Evolutionary conservation across 2,113 vertebrate species (phyloP).

Genomic region (Fregetta grallaria): DNA sequence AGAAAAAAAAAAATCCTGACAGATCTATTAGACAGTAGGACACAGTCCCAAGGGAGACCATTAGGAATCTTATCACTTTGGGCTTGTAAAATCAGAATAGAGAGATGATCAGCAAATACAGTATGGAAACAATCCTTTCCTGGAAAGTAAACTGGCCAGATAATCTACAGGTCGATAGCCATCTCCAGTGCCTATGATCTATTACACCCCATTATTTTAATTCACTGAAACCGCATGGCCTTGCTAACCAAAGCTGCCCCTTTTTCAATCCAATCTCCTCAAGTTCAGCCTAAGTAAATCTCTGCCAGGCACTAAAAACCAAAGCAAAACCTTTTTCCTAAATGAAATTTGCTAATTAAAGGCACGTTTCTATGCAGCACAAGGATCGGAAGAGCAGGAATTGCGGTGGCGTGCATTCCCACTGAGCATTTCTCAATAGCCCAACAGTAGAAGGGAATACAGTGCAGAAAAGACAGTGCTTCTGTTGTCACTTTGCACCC

Average conservation of each 20-base stretch:
- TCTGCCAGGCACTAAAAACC: not conserved
- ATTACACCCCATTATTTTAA: not conserved
- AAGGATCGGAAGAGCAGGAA: not conserved
- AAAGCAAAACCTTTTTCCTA: not conserved
- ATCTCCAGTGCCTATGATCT: not conserved
- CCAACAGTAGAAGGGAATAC: accelerated
- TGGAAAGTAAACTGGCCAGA: not conserved
- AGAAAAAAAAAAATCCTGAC: no score
- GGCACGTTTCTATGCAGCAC: not conserved
- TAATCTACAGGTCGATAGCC: not conserved
- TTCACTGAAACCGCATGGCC: not conserved
- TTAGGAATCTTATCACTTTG: not conserved
- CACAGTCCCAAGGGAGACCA: not conserved
- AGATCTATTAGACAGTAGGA: no score
- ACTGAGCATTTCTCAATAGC: not conserved
- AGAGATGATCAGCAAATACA: accelerated
- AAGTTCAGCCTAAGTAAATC: not conserved
- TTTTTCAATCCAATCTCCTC: not conserved
- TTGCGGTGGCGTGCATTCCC: accelerated
- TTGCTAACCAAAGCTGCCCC: not conserved
- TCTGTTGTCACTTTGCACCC: no score
- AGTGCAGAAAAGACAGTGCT: accelerated
- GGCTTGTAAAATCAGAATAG: not conserved
- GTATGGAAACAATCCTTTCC: not conserved
- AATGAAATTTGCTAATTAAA: not conserved